phyloP scores from a whole-genome alignment of 1,140 invertebrate species.

The Bombus turneri region DNA sequence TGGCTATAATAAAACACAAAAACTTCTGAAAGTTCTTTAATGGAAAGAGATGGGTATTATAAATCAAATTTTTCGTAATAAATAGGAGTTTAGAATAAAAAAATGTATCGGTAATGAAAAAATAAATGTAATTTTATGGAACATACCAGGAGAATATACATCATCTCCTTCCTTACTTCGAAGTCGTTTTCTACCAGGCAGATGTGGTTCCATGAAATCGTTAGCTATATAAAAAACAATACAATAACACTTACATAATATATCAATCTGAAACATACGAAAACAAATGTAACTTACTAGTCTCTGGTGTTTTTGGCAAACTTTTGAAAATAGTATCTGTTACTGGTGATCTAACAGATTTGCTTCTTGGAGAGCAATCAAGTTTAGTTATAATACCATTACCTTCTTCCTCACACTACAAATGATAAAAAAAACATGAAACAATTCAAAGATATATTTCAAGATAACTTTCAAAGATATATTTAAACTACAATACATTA shows the following conservation, averaged over 20 bases:
- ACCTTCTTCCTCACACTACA: constrained; percentile 48
- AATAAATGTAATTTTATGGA: constrained; percentile 5
- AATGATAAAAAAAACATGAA: constrained; percentile 23
- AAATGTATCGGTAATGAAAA: neutral
- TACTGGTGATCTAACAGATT: constrained; percentile 48
- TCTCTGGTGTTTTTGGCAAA: constrained; percentile 58
- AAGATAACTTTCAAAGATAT: neutral
- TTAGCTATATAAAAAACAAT: constrained; percentile 23
- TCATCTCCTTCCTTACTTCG: constrained; percentile 78
- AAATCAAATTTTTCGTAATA: constrained; percentile 10
- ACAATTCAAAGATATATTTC: neutral
- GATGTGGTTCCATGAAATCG: constrained; percentile 72
- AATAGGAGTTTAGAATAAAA: neutral
- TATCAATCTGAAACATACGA: neutral
- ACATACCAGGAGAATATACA: constrained; percentile 80
- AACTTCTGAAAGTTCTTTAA: constrained; percentile 11
- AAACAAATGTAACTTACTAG: constrained; percentile 41
- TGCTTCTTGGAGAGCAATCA: constrained; percentile 73
- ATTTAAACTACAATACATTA: constrained; percentile 7
- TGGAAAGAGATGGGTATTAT: neutral
- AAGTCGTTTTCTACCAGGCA: constrained; percentile 77
- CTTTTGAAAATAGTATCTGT: constrained; percentile 47
- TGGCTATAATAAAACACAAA: constrained; percentile 42
- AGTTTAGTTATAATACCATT: constrained; percentile 74
- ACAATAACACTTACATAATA: neutral